Base-by-base conservation (phyloP, 2,888 invertebrate genomes). In the Nemotelus nigrinus region DNA sequence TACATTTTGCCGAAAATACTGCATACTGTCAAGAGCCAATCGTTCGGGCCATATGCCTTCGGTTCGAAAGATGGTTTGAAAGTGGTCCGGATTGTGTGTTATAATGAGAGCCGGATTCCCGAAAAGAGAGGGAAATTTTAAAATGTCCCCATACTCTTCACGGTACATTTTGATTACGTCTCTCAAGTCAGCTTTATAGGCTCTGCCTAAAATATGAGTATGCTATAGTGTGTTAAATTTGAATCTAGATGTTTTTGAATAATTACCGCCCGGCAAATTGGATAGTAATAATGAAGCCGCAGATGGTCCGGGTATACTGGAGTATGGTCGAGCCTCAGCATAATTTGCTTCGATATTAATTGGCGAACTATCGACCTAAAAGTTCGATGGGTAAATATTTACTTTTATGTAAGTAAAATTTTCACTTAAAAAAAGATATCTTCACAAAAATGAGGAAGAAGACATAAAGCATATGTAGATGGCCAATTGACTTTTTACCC, bases 51-150 rank as follows among this genome's bases (percentile, higher is more conserved):
- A 88, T 4, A 83, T n/a, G 1, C 89, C 89, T 81, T 89, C 88
- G 55, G 86, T 84, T 53, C 89, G 85, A 79, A 88, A 88, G 3
- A 83, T 83, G 8, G 80, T 68, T 75, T 88, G 88, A 65, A 89
- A 86, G 81, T 90, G 89, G 8, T 87, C 86, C 0, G 90, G 89
- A 82, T 89, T 87, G 80, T 89, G 90, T n/a, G 88, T 83, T 10
- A 88, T 84, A 0, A 90, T 85, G 2, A 88, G 81, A 80, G 86
- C 83, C 0, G 79, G 75, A 68, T 83, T 83, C 6, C 85, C 85
- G 79, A 85, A 81, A 50, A 88, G 78, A 2, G 88, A 88, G n/a
- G 85, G 86, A 4, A 90, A 72, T 8, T 85, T 84, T n/a, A 86
- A 85, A 3, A 89, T 85, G 71, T 88, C 82, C 2, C 89, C 90